Base-by-base conservation (phyloP, 2,797 vertebrate species). In the Rhyacichthys aspro region DNA sequence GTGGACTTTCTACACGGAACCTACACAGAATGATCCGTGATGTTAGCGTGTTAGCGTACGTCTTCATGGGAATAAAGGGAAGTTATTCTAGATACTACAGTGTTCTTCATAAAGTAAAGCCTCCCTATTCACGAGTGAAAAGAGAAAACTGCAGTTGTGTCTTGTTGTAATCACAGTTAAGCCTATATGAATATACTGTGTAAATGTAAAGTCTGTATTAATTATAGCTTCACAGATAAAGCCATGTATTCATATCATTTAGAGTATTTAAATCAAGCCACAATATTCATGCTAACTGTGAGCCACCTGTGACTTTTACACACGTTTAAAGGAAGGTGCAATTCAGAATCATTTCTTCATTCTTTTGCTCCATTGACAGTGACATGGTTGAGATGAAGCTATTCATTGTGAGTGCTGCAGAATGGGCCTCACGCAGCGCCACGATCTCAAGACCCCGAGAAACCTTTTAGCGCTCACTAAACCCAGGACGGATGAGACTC, bases 381-480 rank as follows among this genome's bases (percentile, higher is more conserved):
- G 60, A 47, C 59, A n/a, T 1, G 19, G 67, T 44, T 77, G 41
- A 47, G 65, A 69, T 50, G 71, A 60, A 56, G 64, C 43, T 76
- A 53, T 46, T 74, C 76, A 74, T 72, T 77, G 45, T 5, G 50
- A 68, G 34, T 1, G 18, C 42, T 18, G 43, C 63, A 70, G 53
- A 83, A 66, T 55, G 50, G 76, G 64, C 75, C 23, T 64, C 83
- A 77, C 7, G 74, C 75, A 1, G 79, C 47, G 78, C 55, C 18
- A 43, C 46, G 73, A 63, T 49, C 63, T 16, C 55, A 12, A 52
- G 56, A 57, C 67, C 73, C 53, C 47, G 34, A 59, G 70, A 59
- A 77, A 66, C 34, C 70, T 72, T 76, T 77, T 60, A 74, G 52
- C 0, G 41, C 72, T 71, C 48, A 1, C 66, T 50, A 1, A 69